phyloP scores from a whole-genome alignment of 1,140 invertebrate genomes.

The Philaenus spumarius region DNA sequence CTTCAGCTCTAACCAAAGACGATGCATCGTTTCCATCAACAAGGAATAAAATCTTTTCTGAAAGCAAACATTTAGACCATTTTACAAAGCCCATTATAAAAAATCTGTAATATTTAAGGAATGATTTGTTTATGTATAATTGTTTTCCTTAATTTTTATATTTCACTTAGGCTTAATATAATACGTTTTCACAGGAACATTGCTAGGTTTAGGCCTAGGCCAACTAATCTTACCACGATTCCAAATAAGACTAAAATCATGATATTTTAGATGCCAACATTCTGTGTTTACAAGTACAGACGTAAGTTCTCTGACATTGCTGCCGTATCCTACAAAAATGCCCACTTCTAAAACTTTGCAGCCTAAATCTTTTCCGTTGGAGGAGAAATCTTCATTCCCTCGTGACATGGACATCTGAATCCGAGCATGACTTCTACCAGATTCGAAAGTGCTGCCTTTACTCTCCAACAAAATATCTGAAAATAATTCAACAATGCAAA shows the following conservation, averaged over 20 bases:
- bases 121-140: too few species aligned
- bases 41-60: too few species aligned
- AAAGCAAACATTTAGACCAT: too few species aligned
- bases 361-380: constrained; percentile 16
- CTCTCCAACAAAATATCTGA: constrained; percentile 27
- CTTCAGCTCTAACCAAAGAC: too few species aligned
- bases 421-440: constrained; percentile 21
- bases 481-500: too few species aligned
- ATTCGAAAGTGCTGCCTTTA: constrained; percentile 23
- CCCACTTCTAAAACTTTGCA: constrained; percentile 18
- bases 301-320: constrained; percentile 11
- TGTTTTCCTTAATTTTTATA: too few species aligned
- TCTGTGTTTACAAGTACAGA: constrained; percentile 1
- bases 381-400: constrained; percentile 23
- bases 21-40: too few species aligned
- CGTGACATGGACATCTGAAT: constrained; percentile 19
- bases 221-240: constrained; percentile 40
- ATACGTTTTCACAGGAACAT: too few species aligned
- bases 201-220: too few species aligned
- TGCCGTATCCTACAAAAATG: constrained; percentile 18
- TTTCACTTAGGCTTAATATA: too few species aligned
- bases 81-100: too few species aligned
- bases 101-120: too few species aligned
- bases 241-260: constrained; percentile 54
- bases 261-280: constrained; percentile 52